Evolutionary conservation across 2,113 vertebrate genomes (phyloP), one percentile per base, ranked within the genome.

Genomic region (Cnemophilus loriae): DNA sequence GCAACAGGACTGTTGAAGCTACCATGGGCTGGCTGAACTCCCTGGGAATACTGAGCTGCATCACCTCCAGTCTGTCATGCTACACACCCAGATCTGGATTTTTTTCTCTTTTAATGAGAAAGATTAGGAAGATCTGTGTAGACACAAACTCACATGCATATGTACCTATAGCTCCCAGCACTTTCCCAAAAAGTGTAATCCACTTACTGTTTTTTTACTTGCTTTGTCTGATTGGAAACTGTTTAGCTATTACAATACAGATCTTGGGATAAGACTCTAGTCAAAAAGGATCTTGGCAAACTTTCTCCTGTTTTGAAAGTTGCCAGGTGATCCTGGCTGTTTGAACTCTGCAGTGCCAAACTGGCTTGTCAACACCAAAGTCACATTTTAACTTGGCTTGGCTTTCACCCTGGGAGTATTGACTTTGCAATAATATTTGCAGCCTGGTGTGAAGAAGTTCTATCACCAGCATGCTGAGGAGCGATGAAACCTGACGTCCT

Each of bases 401-500:
- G 61, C 90, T 93, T 94, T 84, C 65, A 89, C 86, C 88, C 73
- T 84, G 86, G 86, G 92, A 93, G 53, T 90, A 94, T 87, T 92
- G 93, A 93, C 83, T 89, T 81, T 90, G 49, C 76, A 95, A 75
- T 96, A 93, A 89, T 95, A 87, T 95, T 97, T 94, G 92, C 80
- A 78, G 92, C 23, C 80, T 49, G 57, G 77, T 96, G 96, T 95
- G 92, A 96, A 88, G 95, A 89, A 94, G 95, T 93, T 96, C 92
- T 94, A 75, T 94, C 90, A 79, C 83, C 80, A 64, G 69, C 0
- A 0, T 68, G 80, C 90, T 87, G 94, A 95, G 77, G 83, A 76
- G 90, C 1, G 46, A 94, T 95, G 96, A 97, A 96, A 97, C 92
- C 83, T 87, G 92, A 94, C 46, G 17, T 90, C 92, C 93, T 78